Evolutionary conservation across 1,140 invertebrate genomes (phyloP).

Genomic region (Drosophila jambulina): DNA sequence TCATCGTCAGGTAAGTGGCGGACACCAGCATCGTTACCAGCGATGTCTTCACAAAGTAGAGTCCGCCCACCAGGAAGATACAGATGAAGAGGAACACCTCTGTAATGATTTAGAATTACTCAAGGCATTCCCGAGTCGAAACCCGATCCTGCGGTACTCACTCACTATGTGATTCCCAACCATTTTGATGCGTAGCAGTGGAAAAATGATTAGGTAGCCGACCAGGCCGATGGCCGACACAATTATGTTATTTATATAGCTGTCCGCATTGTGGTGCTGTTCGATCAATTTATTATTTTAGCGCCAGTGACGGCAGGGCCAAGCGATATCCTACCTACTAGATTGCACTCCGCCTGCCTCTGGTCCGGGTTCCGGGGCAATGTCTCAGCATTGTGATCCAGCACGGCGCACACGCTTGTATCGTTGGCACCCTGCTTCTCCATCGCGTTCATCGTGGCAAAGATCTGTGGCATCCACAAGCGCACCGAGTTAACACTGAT

Average conservation of each 20-base stretch:
- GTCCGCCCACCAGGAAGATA: slow-evolving; percentile 54
- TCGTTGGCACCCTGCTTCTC: slow-evolving; percentile 85
- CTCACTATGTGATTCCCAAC: slow-evolving; percentile 60
- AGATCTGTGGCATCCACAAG: slow-evolving; percentile 87
- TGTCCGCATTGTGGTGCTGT: slow-evolving; percentile 44
- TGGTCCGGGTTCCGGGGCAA: background rate
- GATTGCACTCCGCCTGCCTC: slow-evolving; percentile 51
- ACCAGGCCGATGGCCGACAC: slow-evolving; percentile 53
- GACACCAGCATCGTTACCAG: slow-evolving; percentile 34
- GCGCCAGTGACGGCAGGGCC: slow-evolving; percentile 20
- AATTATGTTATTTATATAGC: slow-evolving; percentile 61
- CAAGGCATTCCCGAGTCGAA: too few relatives aligned
- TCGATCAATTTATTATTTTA: slow-evolving; percentile 60
- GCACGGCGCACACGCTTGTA: slow-evolving; percentile 84
- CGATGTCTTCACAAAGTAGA: slow-evolving; percentile 48
- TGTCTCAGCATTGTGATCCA: slow-evolving; percentile 36
- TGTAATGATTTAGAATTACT: slow-evolving; percentile 1
- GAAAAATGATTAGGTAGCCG: slow-evolving; percentile 62
- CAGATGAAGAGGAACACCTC: slow-evolving; percentile 60
- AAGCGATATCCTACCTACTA: slow-evolving; percentile 68
- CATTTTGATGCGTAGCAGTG: slow-evolving; percentile 42
- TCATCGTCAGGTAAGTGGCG: slow-evolving; percentile 85
- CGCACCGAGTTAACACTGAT: slow-evolving; percentile 67
- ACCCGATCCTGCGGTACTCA: slow-evolving; percentile 23
- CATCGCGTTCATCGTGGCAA: slow-evolving; percentile 85